Evolutionary conservation across 1,140 invertebrate species (phyloP).

Genomic region (Dreissena polymorpha): DNA sequence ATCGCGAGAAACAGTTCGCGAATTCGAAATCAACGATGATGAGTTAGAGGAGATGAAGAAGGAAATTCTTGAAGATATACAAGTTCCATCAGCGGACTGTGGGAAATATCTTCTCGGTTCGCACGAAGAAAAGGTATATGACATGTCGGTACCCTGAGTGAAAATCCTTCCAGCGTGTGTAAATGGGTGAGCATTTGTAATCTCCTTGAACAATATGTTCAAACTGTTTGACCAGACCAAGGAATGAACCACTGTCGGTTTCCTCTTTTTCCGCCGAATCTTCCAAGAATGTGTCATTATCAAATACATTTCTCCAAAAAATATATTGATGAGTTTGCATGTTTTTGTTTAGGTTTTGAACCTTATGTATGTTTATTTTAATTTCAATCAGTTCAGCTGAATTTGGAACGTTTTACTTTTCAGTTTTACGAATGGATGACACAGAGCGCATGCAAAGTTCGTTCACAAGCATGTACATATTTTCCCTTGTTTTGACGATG

Average conservation of each 20-base stretch:
- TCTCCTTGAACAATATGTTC: neutral
- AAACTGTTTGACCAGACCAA: neutral
- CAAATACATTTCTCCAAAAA: no score
- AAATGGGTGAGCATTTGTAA: neutral
- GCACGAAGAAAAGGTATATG: conserved; percentile 24
- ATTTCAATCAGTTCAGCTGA: neutral
- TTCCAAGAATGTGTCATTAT: neutral
- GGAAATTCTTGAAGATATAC: conserved; percentile 38
- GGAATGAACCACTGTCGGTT: neutral
- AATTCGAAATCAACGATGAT: conserved; percentile 36
- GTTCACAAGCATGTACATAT: no score
- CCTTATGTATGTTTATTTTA: neutral
- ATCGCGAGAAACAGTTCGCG: conserved; percentile 30
- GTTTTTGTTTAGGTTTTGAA: no score
- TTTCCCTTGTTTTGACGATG: no score
- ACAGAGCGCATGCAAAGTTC: no score
- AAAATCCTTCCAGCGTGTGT: neutral
- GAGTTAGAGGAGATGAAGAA: conserved; percentile 47
- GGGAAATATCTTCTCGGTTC: conserved; percentile 39
- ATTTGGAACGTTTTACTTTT: neutral
- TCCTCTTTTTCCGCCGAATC: neutral
- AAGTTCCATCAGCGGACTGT: conserved; percentile 36
- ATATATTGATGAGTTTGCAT: no score
- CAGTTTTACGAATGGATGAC: no score
- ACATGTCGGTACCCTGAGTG: neutral